phyloP scores from a whole-genome alignment of 2,797 vertebrate genomes.

The Strix occidentalis region DNA sequence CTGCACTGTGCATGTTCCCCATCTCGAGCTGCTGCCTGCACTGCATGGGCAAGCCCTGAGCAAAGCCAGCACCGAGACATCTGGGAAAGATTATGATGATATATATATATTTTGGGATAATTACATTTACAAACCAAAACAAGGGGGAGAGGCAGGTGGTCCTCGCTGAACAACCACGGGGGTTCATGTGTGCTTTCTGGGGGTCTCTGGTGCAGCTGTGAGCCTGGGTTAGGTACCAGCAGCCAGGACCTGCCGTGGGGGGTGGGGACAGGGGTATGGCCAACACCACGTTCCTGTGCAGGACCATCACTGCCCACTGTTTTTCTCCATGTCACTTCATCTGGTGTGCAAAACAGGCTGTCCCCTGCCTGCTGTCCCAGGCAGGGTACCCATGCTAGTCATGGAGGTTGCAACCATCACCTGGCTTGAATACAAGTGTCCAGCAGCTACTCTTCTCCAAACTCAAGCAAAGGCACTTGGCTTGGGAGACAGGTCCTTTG shows the following conservation, averaged over 20 bases:
- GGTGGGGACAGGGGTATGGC: not conserved
- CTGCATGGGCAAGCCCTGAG: not conserved
- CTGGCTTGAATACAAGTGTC: not conserved
- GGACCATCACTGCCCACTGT: fast-evolving
- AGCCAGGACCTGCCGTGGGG: not conserved
- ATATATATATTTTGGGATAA: not conserved
- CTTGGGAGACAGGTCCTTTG: not conserved
- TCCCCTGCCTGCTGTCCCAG: not conserved
- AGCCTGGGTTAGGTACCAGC: not conserved
- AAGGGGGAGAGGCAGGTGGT: not conserved
- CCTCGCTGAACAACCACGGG: not conserved
- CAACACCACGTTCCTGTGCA: fast-evolving
- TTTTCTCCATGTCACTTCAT: not conserved
- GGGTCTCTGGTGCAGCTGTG: not conserved
- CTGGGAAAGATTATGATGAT: not conserved
- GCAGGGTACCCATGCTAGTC: not conserved
- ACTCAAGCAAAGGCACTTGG: not conserved
- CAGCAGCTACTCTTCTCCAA: not conserved
- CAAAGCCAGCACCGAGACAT: not conserved
- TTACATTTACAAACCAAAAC: not conserved
- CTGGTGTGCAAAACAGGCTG: not conserved
- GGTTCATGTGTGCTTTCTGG: not conserved
- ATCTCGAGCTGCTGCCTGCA: not conserved
- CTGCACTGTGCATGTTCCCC: not conserved
- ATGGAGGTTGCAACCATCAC: not conserved